Evolutionary conservation across 2,888 invertebrate species (phyloP), one percentile per base, ranked within the genome.

Genomic region (Anthrax anthrax): DNA sequence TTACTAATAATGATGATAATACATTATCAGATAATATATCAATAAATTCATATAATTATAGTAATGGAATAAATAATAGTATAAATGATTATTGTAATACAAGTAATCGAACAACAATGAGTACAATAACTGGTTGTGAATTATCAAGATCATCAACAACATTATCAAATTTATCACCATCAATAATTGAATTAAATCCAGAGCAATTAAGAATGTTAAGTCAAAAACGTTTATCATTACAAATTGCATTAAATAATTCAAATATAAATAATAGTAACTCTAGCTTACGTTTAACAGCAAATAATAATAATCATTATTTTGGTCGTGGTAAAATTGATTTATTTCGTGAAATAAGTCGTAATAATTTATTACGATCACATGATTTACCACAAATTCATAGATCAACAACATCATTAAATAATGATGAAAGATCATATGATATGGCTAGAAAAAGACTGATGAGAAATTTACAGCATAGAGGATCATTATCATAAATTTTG

Each of bases 181-280:
- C 42, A 52, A 54, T 67, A 16, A 67, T 67, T 43, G 66, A 67
- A 56, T 52, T 67, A 34, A 61, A 60, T 23, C 67, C 66, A 1
- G 64, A 65, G 5, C 67, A 67, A 47, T 54, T 67, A 54, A 62
- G 64, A 41, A 56, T 59, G 5, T 56, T 67, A 41, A 66, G 66
- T 34, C 59, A 63, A 49, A 67, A 66, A 51, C 65, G 64, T 27
- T 57, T 67, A 37, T 67, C 66, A 14, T 54, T 67, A 49, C 66
- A 67, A 58, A 67, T 67, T 52, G 60, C 65, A 44, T 62, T 67
- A 45, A 65, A 63, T 38, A 5, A 32, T 32, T 1, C 1, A 12
- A 5, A 32, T 32, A 32, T 1, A 12, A 9, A 12, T 32, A 32
- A 32, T 32, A 12, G 3, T 32, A 27, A 5, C 9, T 27, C 23